Evolutionary conservation across 2,113 vertebrate species (phyloP), one percentile per base, ranked within the genome.

Genomic region (Drymodes brunneopygia): DNA sequence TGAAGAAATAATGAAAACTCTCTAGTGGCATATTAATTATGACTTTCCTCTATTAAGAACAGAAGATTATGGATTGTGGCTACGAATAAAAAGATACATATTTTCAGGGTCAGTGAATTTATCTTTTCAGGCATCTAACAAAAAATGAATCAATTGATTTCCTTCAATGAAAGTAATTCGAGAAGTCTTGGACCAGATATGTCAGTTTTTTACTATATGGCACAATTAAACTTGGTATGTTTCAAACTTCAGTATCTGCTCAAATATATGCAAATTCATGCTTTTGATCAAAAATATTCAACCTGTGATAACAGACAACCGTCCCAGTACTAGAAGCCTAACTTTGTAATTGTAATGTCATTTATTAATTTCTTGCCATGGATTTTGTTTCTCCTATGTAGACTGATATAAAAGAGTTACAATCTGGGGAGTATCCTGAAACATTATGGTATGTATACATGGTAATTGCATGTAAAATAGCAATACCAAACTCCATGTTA

Each of bases 21-120:
- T 95, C 79, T 22, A 92, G 96, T 86, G 94, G 92, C 79, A 91
- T 95, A 73, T 96, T 95, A 97, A 98, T 98, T 97, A 97, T 86
- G 70, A 88, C 75, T 96, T 93, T 90, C 88, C 91, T 71, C 79
- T 93, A 66, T 70, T 87, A 92, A 94, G 90, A 96, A 95, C 83
- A 88, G 72, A 96, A 87, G 93, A 95, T 84, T 93, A 97, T 72
- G 56, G 65, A 93, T 93, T 93, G 50, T 87, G 87, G 50, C 89
- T 40, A 79, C 91, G 94, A 96, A 90, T 94, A 92, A 90, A 88
- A 25, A 82, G 60, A 92, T 51, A 77, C 83, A 61, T 85, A 95
- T 97, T 98, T 98, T 98, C 96, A 95, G 95, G 97, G 96, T 98
- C 97, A 98, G 60, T 95, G 97, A 81, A 61, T 96, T 96, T 97